Conservation (phyloP, 2,113 vertebrate genomes). For the Rallus limicola region DNA sequence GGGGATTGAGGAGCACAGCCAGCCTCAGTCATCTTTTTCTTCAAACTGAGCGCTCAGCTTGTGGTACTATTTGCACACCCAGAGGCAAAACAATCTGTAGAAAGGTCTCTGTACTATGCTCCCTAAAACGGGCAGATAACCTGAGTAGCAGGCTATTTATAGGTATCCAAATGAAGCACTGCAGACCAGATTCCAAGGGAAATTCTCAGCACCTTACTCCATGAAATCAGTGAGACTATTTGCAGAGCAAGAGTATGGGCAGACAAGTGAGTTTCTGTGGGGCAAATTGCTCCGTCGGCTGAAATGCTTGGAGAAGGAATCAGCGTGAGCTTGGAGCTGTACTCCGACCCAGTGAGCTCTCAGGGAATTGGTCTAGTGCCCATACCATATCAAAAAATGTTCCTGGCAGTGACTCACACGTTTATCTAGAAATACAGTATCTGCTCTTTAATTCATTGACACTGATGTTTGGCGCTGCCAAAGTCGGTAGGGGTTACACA, state of each 20-base stretch:
- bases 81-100: neutral
- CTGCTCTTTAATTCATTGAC: neutral
- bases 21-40: neutral
- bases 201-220: neutral
- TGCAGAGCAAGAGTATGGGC: neutral
- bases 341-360: neutral
- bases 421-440: neutral
- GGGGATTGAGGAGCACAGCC: rapidly evolving
- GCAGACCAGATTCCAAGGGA: neutral
- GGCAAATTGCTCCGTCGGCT: neutral
- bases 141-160: neutral
- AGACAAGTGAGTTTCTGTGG: neutral
- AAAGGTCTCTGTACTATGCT: neutral
- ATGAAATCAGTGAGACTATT: neutral
- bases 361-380: neutral
- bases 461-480: neutral
- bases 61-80: neutral
- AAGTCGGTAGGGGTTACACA: neutral
- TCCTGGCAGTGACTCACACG: rapidly evolving
- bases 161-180: neutral
- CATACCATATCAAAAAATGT: neutral
- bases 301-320: neutral
- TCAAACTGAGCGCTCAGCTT: neutral
- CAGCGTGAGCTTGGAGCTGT: neutral
- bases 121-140: neutral